phyloP scores from a whole-genome alignment of 2,113 vertebrate genomes.

The human (Homo sapiens) region GRCh38 chr2:235045501-235046000 shows the following conservation, averaged over 20 bases:
- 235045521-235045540: neutral
- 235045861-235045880: neutral
- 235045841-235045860: neutral
- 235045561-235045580: neutral
- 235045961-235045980: no score
- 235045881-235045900: neutral
- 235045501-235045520: neutral
- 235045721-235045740: rapidly evolving
- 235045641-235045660: neutral
- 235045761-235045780: rapidly evolving
- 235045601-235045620: rapidly evolving
- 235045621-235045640: neutral
- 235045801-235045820: neutral
- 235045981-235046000: no score
- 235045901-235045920: neutral
- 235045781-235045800: neutral
- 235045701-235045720: neutral
- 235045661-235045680: neutral
- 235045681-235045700: rapidly evolving
- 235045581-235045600: neutral
- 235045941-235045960: neutral
- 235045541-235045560: neutral
- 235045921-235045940: neutral
- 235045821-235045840: rapidly evolving
- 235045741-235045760: neutral